Base-by-base conservation (phyloP, 2,888 invertebrate genomes). In the Trachelus stipa region DNA sequence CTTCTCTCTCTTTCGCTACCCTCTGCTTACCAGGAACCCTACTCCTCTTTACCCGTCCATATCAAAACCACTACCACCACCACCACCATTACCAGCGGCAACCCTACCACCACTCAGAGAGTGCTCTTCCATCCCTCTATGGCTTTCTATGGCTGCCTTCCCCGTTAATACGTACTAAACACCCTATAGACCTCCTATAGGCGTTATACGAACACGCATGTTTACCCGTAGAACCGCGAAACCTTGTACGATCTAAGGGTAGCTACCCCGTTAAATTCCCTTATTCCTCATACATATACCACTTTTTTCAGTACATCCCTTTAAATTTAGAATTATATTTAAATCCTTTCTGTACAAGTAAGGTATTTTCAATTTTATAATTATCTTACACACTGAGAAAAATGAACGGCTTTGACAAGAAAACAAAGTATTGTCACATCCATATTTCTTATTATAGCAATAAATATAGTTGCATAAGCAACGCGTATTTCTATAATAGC, bases 101-200 rank as follows among this genome's bases (percentile, higher is more conserved):
- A 56, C 23, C 56, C 56, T 56, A 56, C 56, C 56, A 56, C 56
- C 56, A 56, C 56, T 56, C 56, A 23, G 56, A 56, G 56, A 23
- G 71, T 73, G 35, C 34, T n/a, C 73, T 76, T 78, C 76, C 77
- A 75, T 81, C 78, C 82, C 77, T 79, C 76, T 79, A 75, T 75
- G 73, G 80, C 81, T 80, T 84, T 84, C 86, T 84, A 85, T 88
- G 87, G 85, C 87, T 83, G 87, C 84, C 86, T 86, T 85, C 83
- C 85, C 87, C 84, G 85, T 90, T 91, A 90, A 90, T 90, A 89
- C 89, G 86, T 88, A 89, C 88, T 91, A 91, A 91, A 91, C 91
- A 91, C 91, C 88, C 89, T 87, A 87, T 90, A 87, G 87, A 80
- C 84, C 83, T 56, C 56, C 83, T 80, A 80, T 83, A 82, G 85